Conservation (phyloP, 2,113 vertebrate genomes). For the Ochotona curzoniae region DNA sequence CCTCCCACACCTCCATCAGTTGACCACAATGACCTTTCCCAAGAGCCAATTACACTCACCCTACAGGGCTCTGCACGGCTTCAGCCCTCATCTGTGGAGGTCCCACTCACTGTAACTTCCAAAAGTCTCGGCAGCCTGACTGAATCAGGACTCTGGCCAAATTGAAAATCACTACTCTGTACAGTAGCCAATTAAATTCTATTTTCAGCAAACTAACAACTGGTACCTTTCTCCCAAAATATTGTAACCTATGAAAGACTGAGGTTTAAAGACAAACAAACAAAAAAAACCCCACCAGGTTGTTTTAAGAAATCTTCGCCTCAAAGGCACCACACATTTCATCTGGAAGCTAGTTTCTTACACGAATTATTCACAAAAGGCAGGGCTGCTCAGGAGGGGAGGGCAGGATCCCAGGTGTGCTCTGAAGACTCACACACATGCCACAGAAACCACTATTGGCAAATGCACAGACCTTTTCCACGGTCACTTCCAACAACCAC, state of each 20-base stretch:
- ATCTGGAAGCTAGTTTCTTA: neutral
- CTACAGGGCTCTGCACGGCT: neutral
- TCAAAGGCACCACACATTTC: slow-evolving; percentile 48
- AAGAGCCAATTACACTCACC: neutral
- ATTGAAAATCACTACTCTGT: slow-evolving; percentile 69
- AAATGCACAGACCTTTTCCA: slow-evolving; percentile 48
- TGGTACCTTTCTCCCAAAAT: slow-evolving; percentile 12
- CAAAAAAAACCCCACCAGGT: neutral
- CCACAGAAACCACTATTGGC: slow-evolving; percentile 19
- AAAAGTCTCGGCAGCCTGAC: neutral
- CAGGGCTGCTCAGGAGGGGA: neutral
- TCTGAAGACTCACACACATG: neutral
- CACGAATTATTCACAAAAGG: neutral
- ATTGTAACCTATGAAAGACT: slow-evolving; percentile 60
- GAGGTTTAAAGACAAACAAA: neutral
- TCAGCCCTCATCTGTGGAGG: neutral
- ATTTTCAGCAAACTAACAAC: slow-evolving; percentile 79
- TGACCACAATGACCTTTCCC: neutral
- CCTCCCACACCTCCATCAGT: neutral
- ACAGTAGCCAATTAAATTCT: slow-evolving; percentile 70
- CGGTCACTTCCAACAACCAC: slow-evolving; percentile 22
- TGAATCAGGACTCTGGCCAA: slow-evolving; percentile 66
- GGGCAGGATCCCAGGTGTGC: neutral
- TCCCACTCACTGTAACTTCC: neutral
- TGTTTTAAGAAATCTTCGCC: neutral